Percentiles rank a stretch among this genome's conserved stretches.
phyloP scores from a whole-genome alignment of 2,888 invertebrate genomes.

The Rutpela maculata region DNA sequence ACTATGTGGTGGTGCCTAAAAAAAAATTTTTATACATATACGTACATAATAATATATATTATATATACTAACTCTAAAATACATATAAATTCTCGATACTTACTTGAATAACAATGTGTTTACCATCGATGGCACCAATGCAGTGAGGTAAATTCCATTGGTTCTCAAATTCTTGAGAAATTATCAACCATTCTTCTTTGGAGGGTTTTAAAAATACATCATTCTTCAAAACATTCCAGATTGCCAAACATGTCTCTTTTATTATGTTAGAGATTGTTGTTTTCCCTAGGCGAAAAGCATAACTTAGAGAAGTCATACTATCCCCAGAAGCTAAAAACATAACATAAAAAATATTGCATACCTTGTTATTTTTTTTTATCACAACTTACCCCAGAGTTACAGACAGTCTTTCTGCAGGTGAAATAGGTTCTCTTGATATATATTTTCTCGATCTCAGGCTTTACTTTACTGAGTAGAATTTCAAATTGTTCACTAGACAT shows the following conservation, averaged over 20 bases:
- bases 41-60: too few relatives aligned
- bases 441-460: not conserved
- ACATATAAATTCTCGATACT: too few relatives aligned
- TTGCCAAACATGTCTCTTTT: not conserved
- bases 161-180: not conserved
- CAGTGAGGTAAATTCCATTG: too few relatives aligned
- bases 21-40: too few relatives aligned
- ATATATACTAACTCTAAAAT: too few relatives aligned
- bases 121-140: too few relatives aligned
- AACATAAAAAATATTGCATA: too few relatives aligned
- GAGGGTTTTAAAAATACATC: not conserved
- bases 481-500: conserved; percentile 2
- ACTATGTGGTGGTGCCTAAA: too few relatives aligned
- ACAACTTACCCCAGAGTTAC: not conserved
- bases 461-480: conserved; percentile 8
- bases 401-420: too few relatives aligned
- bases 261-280: not conserved
- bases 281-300: not conserved
- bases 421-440: not conserved
- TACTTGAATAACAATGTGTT: too few relatives aligned
- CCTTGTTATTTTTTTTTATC: not conserved
- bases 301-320: not conserved
- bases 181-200: not conserved
- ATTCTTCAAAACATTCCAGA: conserved; percentile 3
- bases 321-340: not conserved